Percentiles rank a stretch among this genome's conserved stretches.
Conservation (phyloP, 1,140 invertebrate genomes). For the Phymastichus coffea region DNA sequence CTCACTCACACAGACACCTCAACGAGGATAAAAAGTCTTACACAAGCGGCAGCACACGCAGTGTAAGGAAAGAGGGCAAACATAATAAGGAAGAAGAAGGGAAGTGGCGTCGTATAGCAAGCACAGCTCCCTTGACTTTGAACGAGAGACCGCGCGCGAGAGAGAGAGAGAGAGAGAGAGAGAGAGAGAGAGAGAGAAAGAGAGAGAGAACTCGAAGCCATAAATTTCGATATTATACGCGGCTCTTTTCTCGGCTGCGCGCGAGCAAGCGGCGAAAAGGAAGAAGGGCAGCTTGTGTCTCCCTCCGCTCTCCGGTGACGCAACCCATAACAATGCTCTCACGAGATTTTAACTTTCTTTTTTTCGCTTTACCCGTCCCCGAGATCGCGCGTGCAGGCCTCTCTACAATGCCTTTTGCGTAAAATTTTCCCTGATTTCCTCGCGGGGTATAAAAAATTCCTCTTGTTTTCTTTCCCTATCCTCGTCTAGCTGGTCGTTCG, state of each 20-base stretch:
- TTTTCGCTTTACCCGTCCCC: conserved; percentile 16
- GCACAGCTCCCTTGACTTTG: too few relatives aligned
- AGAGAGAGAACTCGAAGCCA: conserved; percentile 3
- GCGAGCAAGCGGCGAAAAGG: background rate
- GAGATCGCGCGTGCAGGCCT: background rate
- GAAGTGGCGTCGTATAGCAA: conserved; percentile 3
- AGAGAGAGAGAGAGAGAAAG: too few relatives aligned
- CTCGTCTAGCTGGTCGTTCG: too few relatives aligned
- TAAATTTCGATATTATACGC: conserved; percentile 31
- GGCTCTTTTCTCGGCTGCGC: too few relatives aligned
- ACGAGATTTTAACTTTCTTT: conserved; percentile 28
- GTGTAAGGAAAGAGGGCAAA: conserved; percentile 11
- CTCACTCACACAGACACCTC: background rate
- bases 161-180: too few relatives aligned
- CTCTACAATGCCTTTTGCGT: conserved; percentile 13
- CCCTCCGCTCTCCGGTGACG: conserved; percentile 16
- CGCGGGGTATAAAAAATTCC: too few relatives aligned
- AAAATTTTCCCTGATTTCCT: conserved; percentile 27
- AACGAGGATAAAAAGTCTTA: background rate
- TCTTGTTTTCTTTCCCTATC: too few relatives aligned
- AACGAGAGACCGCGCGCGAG: too few relatives aligned
- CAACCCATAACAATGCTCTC: conserved; percentile 31
- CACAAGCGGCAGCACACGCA: background rate
- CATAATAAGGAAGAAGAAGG: conserved; percentile 28
- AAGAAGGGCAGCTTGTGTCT: conserved; percentile 2